Evolutionary conservation across 2,113 vertebrate genomes (phyloP).

Genomic region (Neolamprologus kungweensis): DNA sequence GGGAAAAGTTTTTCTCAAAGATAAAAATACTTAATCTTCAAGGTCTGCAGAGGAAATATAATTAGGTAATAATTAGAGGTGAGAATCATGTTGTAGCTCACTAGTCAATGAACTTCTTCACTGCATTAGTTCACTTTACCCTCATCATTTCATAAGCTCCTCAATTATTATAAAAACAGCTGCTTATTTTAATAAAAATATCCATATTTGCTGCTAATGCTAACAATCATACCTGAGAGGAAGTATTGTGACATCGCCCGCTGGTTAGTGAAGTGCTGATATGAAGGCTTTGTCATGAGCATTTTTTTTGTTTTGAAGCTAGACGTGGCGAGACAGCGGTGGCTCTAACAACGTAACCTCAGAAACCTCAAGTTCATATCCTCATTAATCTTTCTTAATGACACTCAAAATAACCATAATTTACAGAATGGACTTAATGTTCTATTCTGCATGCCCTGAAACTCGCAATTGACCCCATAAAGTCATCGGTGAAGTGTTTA

Average conservation of each 20-base stretch:
- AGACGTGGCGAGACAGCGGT: neutral
- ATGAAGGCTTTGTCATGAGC: neutral
- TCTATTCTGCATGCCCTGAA: neutral
- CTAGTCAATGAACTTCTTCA: neutral
- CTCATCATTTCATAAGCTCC: neutral
- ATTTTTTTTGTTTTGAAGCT: neutral
- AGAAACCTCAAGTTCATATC: neutral
- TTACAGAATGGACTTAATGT: neutral
- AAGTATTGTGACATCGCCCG: neutral
- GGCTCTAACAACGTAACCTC: neutral
- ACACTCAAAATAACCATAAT: neutral
- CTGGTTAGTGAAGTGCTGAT: neutral
- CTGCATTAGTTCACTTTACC: neutral
- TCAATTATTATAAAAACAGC: neutral
- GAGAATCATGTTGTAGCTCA: neutral
- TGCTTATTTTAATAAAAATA: neutral
- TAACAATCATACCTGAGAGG: neutral
- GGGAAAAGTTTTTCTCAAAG: neutral
- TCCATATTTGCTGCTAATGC: neutral
- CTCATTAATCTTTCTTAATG: neutral
- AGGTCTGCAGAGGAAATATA: neutral
- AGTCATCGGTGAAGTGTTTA: neutral
- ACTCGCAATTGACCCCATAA: neutral
- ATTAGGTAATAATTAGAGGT: neutral
- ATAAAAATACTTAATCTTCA: neutral